phyloP scores from a whole-genome alignment of 2,797 vertebrate species.

The Selene dorsalis region DNA sequence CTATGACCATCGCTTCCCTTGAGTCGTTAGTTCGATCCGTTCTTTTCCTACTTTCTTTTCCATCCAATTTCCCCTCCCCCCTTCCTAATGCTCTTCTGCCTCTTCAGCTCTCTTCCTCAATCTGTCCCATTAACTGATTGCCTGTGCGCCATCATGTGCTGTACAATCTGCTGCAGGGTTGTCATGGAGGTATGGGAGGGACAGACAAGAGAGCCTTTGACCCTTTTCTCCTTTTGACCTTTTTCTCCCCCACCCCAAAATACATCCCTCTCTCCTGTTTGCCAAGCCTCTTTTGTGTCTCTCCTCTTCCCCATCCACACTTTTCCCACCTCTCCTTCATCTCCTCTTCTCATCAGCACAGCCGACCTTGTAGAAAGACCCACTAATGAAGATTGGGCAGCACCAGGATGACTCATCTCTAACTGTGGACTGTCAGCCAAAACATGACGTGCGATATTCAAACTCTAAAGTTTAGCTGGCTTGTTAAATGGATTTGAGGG shows the following conservation, averaged over 20 bases:
- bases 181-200: conserved; percentile 40
- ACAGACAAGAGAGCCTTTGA: conserved; percentile 44
- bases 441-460: conserved; percentile 43
- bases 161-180: conserved; percentile 28
- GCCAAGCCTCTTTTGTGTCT: neutral
- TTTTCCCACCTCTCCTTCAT: neutral
- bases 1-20: conserved; percentile 14
- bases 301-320: neutral
- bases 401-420: conserved; percentile 64
- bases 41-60: conserved; percentile 23
- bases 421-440: conserved; percentile 58
- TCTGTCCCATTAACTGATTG: conserved; percentile 82
- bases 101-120: conserved; percentile 10
- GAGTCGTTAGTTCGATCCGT: conserved; percentile 32
- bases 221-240: conserved; percentile 56
- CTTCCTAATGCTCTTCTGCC: neutral
- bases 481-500: conserved; percentile 32
- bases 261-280: conserved; percentile 13
- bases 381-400: conserved; percentile 65
- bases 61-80: neutral
- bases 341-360: conserved; percentile 17
- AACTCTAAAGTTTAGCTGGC: conserved; percentile 40
- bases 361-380: conserved; percentile 61
- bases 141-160: conserved; percentile 44
- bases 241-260: conserved; percentile 29